Evolutionary conservation across 2,113 vertebrate genomes (phyloP), one percentile per base, ranked within the genome.

Genomic region (Pao palembangensis): DNA sequence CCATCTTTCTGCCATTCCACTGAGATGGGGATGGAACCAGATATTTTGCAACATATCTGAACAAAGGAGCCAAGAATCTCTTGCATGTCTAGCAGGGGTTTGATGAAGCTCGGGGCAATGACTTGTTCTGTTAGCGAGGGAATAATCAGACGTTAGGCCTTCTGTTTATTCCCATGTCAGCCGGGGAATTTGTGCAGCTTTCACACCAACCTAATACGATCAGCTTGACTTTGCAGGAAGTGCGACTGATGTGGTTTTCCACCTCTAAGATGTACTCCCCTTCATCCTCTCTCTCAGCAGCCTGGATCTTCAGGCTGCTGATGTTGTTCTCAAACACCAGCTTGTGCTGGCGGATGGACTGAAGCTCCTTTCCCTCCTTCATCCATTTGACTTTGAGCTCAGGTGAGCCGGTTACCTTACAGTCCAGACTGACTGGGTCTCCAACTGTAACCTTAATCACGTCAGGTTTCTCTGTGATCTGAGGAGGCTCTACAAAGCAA

Each of bases 1-100:
- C 94, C 93, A 58, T 99, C 95, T 81, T 98, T 98, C 78, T 92
- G 91, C 97, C 97, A 99, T 60, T 96, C 94, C 76, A 96, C 94
- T 80, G 76, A 88, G 73, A 99, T 93, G 5, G 96, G 97, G n/a
- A 94, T 92, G 34, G 97, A 99, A 21, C 96, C 97, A 61, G 94
- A 94, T 78, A 96, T 92, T 86, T 94, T 98, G 78, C 95, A 97
- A 57, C 93, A 93, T 83, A 99, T 93, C 70, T 92, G 92, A 60
- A 97, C 84, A 84, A 93, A 94, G 63, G 94, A 94, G 58, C 94
- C 94, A 63, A 95, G 48, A 76, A 96, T 50, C 44, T 94, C 91
- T 68, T 94, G 92, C 93, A 95, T 94, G 77, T 97, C 94, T 56
- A 75, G 82, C 67, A 99, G 84, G 18, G 94, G 94, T 91, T 94